Conservation (phyloP, 2,113 vertebrate genomes). For the Hydrochoerus hydrochaeris region DNA sequence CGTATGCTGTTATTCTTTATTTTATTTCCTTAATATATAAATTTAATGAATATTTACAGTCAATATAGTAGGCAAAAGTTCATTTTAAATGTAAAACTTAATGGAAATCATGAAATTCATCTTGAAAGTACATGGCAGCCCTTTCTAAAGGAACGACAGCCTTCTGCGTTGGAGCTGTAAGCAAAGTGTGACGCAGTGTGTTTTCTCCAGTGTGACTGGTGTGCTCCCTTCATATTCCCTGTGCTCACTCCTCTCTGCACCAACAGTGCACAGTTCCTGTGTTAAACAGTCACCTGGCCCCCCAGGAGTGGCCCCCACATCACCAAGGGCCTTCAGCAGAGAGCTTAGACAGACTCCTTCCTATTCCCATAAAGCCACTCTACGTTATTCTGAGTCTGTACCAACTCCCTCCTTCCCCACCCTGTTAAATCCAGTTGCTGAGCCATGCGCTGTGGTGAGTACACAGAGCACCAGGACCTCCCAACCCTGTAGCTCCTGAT, state of each 20-base stretch:
- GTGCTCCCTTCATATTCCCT: too few species aligned
- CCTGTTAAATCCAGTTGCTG: background rate
- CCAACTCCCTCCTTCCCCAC: background rate
- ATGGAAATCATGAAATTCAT: background rate
- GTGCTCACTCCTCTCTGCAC: too few species aligned
- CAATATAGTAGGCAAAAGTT: background rate
- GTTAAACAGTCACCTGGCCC: background rate
- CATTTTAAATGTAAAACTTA: background rate
- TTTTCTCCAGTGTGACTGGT: accelerated
- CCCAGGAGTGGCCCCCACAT: background rate
- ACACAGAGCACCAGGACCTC: too few species aligned
- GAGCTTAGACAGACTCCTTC: background rate
- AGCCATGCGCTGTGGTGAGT: background rate
- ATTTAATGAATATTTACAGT: background rate
- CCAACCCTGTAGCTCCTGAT: too few species aligned
- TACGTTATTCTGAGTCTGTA: background rate
- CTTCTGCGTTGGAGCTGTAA: background rate
- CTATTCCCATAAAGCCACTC: background rate
- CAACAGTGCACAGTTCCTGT: background rate
- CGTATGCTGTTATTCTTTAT: background rate
- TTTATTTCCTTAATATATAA: background rate
- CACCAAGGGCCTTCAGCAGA: background rate
- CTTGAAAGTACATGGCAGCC: background rate
- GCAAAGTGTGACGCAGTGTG: accelerated
- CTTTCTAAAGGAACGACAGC: background rate